Evolutionary conservation across 2,797 vertebrate genomes (phyloP).

Genomic region (Bufotes viridis): DNA sequence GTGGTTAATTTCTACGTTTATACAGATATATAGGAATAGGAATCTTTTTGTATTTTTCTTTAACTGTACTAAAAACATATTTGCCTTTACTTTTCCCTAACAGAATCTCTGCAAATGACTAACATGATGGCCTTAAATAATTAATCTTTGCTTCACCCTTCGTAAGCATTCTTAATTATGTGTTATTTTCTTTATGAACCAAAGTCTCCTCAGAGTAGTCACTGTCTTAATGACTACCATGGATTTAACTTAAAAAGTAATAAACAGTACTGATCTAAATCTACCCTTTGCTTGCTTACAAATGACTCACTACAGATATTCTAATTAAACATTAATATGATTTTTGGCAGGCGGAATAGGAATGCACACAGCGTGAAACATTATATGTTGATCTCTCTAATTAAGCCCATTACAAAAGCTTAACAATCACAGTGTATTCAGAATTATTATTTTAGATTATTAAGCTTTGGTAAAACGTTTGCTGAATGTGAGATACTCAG

Average conservation of each 20-base stretch:
- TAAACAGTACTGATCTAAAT: slow-evolving; percentile 28
- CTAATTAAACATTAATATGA: slow-evolving; percentile 61
- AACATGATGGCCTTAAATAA: neutral
- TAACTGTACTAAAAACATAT: neutral
- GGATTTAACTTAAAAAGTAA: slow-evolving; percentile 48
- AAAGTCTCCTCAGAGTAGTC: slow-evolving; percentile 31
- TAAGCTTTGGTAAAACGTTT: slow-evolving; percentile 37
- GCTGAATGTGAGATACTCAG: slow-evolving; percentile 4
- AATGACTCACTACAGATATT: slow-evolving; percentile 54
- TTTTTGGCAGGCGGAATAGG: slow-evolving; percentile 51
- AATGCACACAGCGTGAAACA: slow-evolving; percentile 50
- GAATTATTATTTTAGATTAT: slow-evolving; percentile 43
- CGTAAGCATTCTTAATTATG: slow-evolving; percentile 1
- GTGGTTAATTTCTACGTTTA: no score
- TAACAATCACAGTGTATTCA: slow-evolving; percentile 38
- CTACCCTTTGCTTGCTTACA: slow-evolving; percentile 49
- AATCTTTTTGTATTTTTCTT: neutral
- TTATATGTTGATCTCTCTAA: slow-evolving; percentile 58
- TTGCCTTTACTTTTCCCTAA: neutral
- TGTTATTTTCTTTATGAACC: neutral
- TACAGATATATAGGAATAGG: no score
- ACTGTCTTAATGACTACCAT: slow-evolving; percentile 27
- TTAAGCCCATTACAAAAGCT: slow-evolving; percentile 58
- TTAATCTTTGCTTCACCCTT: neutral
- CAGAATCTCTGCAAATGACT: neutral